These are phyloP conservation scores for Emydoidea blandingii DNA, from an alignment of 2,797 vertebrate species.

Conservation along the genomic window DNA sequence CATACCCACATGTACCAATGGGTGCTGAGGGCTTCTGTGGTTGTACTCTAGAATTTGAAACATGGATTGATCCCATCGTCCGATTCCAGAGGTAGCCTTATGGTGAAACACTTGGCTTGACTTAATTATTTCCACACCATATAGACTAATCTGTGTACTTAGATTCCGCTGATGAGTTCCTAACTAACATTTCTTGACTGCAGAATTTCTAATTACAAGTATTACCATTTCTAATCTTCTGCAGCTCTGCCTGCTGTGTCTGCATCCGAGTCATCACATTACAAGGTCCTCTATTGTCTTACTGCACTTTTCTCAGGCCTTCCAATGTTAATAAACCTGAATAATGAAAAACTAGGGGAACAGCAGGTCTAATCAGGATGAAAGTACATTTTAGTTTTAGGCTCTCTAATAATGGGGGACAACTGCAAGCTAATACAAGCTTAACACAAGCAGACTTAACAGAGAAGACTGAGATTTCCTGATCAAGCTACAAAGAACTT, in stretches of 20 bases:
- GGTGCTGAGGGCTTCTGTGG: accelerated
- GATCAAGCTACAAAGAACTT: neutral
- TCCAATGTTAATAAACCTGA: constrained; percentile 20
- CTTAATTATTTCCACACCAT: constrained; percentile 36
- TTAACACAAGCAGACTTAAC: neutral
- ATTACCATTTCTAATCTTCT: constrained; percentile 44
- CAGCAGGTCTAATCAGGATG: neutral
- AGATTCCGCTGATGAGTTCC: constrained; percentile 16
- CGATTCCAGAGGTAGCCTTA: constrained; percentile 18
- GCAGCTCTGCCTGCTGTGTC: constrained; percentile 26
- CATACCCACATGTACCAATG: neutral
- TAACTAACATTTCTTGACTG: constrained; percentile 12
- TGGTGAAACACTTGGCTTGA: constrained; percentile 20
- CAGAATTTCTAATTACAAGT: constrained; percentile 40
- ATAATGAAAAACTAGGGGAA: neutral
- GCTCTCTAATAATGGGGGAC: neutral
- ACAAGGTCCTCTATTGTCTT: constrained; percentile 26
- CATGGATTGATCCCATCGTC: neutral
- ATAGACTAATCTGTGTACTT: constrained; percentile 38
- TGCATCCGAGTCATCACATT: constrained; percentile 11
- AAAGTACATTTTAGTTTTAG: neutral
- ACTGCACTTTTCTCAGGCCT: constrained; percentile 20
- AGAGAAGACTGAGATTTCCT: constrained; percentile 6
- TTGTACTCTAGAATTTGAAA: neutral
- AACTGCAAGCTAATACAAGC: neutral